Base-by-base conservation (phyloP, 2,797 vertebrate species). In the Bucorvus abyssinicus region DNA sequence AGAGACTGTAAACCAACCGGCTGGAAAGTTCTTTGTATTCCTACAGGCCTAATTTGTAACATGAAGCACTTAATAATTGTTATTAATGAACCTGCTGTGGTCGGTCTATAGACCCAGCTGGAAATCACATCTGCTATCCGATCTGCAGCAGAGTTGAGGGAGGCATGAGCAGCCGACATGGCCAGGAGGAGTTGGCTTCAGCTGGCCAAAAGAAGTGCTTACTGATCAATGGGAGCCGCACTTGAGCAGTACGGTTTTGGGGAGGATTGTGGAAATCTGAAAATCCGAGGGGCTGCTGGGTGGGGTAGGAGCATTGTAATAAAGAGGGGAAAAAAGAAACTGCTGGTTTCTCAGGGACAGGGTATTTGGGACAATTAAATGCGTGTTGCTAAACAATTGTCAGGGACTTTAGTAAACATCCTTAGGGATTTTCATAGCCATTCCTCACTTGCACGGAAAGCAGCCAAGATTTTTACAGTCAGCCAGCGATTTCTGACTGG, bases 41-140 rank as follows among this genome's bases (percentile, higher is more conserved):
- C 97, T 97, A 84, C 89, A 86, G 96, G 97, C 96, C 97, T 96
- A 96, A 97, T 98, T 98, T 98, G 97, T 97, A 97, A 94, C 97
- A 97, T 96, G 96, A 98, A 98, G 95, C 96, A 97, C 96, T 98
- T 98, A 98, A 98, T 98, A 98, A 98, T 98, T 97, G 97, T 98
- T 98, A 98, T 98, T 98, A 98, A 98, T 98, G 97, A 98, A 97
- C 95, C 95, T 91, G 52, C 97, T 97, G 97, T 6, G 97, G 96
- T 95, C 2, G 95, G 94, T 97, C 93, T 97, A 97, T 89, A 97
- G 97, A 97, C 97, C 96, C 98, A 98, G 98, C 97, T 98, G 98
- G 98, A 98, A 97, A 96, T 97, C 96, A 96, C 97, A 98, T 98
- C 97, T 98, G 98, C 95, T 95, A 40, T 89, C 81, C 57, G 89